These are phyloP conservation scores for Stenotaenia linearis DNA, from an alignment of 2,888 invertebrate species.

Conservation along the genomic window DNA sequence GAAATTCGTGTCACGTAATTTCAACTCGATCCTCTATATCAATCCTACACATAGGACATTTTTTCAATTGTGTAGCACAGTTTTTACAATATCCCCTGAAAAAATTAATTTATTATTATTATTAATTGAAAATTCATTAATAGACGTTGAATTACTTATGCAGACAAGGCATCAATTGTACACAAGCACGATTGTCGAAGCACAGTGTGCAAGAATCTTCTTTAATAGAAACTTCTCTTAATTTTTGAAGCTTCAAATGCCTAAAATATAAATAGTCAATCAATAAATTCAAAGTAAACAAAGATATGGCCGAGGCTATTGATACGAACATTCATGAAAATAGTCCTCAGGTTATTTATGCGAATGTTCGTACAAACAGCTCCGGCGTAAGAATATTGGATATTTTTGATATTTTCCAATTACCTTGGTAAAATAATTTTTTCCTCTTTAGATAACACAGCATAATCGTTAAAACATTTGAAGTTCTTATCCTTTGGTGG, in stretches of 20 bases:
- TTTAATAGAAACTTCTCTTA: conserved; percentile 65
- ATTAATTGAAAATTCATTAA: not conserved
- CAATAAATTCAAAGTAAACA: not conserved
- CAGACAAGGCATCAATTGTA: conserved; percentile 70
- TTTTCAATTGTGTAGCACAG: conserved; percentile 69
- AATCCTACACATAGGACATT: conserved; percentile 81
- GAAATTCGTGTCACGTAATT: not conserved
- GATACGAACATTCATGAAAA: no score
- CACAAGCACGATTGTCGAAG: conserved; percentile 70
- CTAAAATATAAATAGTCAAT: conserved; percentile 46
- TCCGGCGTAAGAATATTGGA: no score
- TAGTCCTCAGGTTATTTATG: no score
- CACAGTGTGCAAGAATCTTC: conserved; percentile 85
- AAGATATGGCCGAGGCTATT: no score
- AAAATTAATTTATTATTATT: conserved; percentile 38
- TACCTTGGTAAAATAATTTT: conserved; percentile 73
- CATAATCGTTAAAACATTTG: conserved; percentile 70
- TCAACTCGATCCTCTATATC: not conserved
- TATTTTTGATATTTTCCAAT: not conserved
- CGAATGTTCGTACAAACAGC: no score
- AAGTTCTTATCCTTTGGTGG: conserved; percentile 64
- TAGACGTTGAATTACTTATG: conserved; percentile 61
- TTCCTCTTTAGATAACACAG: conserved; percentile 66
- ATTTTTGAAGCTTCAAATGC: conserved; percentile 67
- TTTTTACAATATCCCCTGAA: conserved; percentile 74